A percentile compares a stretch with the other conserved stretches of the same genome.
Evolutionary conservation across 1,140 invertebrate species (phyloP).

Genomic region (Drosophila arawakana): DNA sequence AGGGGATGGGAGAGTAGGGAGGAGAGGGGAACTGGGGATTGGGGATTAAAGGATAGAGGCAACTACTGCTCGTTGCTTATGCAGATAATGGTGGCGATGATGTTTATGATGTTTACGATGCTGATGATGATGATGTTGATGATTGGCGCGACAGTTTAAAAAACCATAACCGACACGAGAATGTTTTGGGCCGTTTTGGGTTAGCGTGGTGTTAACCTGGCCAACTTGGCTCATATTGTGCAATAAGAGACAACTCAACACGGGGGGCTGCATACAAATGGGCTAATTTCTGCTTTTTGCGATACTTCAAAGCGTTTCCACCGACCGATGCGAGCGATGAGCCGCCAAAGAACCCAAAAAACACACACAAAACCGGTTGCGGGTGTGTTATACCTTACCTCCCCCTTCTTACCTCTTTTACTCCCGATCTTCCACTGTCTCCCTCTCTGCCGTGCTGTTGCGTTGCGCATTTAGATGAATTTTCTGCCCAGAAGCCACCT

Average conservation of each 20-base stretch:
- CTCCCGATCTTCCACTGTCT: neutral
- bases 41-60: neutral
- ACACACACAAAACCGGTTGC: constrained; percentile 66
- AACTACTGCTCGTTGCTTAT: constrained; percentile 4
- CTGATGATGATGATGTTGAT: constrained; percentile 69
- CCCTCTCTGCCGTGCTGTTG: constrained; percentile 3
- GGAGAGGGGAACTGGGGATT: neutral
- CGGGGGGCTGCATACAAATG: constrained; percentile 82
- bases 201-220: constrained; percentile 33
- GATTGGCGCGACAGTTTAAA: constrained; percentile 84
- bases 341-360: constrained; percentile 77
- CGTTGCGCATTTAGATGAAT: constrained; percentile 81
- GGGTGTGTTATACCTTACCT: constrained; percentile 43
- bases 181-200: constrained; percentile 12
- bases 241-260: constrained; percentile 69
- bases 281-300: constrained; percentile 72
- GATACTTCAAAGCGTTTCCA: constrained; percentile 64
- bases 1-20: neutral
- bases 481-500: constrained; percentile 76
- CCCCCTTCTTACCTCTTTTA: neutral
- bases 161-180: constrained; percentile 83
- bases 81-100: constrained; percentile 53
- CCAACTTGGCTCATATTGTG: constrained; percentile 76
- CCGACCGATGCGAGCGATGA: constrained; percentile 4
- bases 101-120: constrained; percentile 31